Conservation (phyloP, 1,140 invertebrate species). For the Pseudomyrmex dendroicus region DNA sequence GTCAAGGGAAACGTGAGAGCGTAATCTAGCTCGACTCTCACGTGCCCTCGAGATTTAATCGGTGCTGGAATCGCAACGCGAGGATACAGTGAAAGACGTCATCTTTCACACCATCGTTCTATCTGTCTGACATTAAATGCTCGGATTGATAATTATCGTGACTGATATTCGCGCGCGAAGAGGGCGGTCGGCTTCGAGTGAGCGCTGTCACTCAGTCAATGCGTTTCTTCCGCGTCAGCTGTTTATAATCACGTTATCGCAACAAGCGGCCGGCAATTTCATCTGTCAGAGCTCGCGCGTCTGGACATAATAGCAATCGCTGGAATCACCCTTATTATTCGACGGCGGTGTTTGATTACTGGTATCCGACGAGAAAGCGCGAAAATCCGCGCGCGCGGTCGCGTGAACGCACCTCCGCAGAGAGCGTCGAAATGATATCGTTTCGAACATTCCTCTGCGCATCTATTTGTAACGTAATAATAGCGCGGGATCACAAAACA, state of each 20-base stretch:
- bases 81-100: background rate
- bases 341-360: slow-evolving; percentile 65
- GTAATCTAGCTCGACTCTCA: slow-evolving; percentile 29
- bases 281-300: slow-evolving; percentile 49
- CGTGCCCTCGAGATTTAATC: slow-evolving; percentile 28
- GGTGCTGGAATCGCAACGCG: background rate
- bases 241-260: slow-evolving; percentile 63
- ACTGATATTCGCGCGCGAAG: slow-evolving; percentile 46
- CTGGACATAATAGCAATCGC: slow-evolving; percentile 16
- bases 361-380: slow-evolving; percentile 20
- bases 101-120: slow-evolving; percentile 9
- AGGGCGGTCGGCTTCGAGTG: slow-evolving; percentile 26
- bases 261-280: slow-evolving; percentile 50
- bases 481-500: slow-evolving; percentile 15
- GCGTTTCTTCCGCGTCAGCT: slow-evolving; percentile 49
- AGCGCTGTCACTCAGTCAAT: slow-evolving; percentile 22
- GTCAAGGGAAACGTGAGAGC: slow-evolving; percentile 36
- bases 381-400: background rate
- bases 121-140: slow-evolving; percentile 14
- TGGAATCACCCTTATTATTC: slow-evolving; percentile 66
- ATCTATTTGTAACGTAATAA: slow-evolving; percentile 24
- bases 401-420: background rate
- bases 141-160: slow-evolving; percentile 49
- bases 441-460: slow-evolving; percentile 9
- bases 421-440: slow-evolving; percentile 29